phyloP scores from a whole-genome alignment of 2,797 vertebrate species.

The Acanthurus tractus region DNA sequence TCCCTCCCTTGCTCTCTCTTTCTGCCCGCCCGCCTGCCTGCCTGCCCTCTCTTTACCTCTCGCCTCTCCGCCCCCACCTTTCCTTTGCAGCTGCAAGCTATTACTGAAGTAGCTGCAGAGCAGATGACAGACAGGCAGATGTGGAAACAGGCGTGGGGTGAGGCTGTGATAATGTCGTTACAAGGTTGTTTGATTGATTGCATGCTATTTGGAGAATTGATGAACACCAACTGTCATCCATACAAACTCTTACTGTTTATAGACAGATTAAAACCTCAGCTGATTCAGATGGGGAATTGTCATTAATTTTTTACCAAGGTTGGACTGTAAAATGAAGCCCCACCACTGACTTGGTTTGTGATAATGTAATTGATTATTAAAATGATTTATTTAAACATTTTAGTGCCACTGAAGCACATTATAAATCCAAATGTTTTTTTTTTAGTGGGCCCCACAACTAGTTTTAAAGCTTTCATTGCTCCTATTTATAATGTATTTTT shows the following conservation, averaged over 20 bases:
- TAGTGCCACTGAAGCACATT: not conserved
- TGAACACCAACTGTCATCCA: not conserved
- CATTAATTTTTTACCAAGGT: not conserved
- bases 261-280: not conserved
- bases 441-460: not conserved
- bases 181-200: constrained; percentile 25
- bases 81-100: constrained; percentile 80
- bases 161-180: constrained; percentile 11
- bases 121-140: constrained; percentile 66
- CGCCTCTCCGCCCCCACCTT: constrained; percentile 34
- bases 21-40: constrained; percentile 27
- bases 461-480: not conserved
- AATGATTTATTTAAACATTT: not conserved
- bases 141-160: constrained; percentile 12
- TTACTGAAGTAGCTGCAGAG: constrained; percentile 73
- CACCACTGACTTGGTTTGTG: not conserved
- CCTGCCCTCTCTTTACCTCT: constrained; percentile 55
- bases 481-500: not conserved
- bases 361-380: not conserved
- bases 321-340: not conserved
- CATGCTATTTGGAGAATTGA: not conserved
- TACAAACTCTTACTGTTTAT: not conserved
- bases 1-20: constrained; percentile 13
- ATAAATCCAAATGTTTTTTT: not conserved
- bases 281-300: not conserved